phyloP scores from a whole-genome alignment of 2,888 invertebrate genomes.

The Yponomeuta evonymella region DNA sequence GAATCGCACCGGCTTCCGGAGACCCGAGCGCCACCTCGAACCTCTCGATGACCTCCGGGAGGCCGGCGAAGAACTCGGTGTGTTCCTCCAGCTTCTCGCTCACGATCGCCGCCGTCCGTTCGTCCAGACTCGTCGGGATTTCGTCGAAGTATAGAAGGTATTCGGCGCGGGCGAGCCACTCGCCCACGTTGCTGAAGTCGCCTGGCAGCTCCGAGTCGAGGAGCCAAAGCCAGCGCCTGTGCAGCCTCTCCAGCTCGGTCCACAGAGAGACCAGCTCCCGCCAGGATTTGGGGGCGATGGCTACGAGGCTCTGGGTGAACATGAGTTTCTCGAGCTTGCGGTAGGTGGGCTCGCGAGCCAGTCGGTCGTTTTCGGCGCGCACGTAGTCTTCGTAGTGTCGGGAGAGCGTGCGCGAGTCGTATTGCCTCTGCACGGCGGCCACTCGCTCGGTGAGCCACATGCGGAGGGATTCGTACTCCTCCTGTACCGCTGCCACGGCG shows the following conservation, averaged over 20 bases:
- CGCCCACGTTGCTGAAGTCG: constrained; percentile 89
- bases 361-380: constrained; percentile 85
- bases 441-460: constrained; percentile 89
- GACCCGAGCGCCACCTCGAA: constrained; percentile 85
- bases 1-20: constrained; percentile 81
- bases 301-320: constrained; percentile 87
- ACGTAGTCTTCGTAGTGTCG: constrained; percentile 88
- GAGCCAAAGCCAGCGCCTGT: constrained; percentile 92
- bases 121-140: constrained; percentile 89
- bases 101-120: constrained; percentile 91
- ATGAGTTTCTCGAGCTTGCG: constrained; percentile 87
- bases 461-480: constrained; percentile 86
- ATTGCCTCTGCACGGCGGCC: constrained; percentile 84
- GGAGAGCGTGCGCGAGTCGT: constrained; percentile 84
- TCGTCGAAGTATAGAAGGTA: constrained; percentile 87
- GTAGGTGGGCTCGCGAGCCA: constrained; percentile 82
- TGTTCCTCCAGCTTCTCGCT: constrained; percentile 93
- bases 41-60: constrained; percentile 85
- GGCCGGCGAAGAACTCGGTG: constrained; percentile 90
- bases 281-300: constrained; percentile 92
- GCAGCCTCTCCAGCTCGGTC: constrained; percentile 85
- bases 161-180: constrained; percentile 94
- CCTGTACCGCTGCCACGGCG: constrained; percentile 85
- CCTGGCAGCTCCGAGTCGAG: constrained; percentile 91
- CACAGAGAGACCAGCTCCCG: constrained; percentile 86